A percentile compares a stretch with the other conserved stretches of the same genome.
phyloP scores from a whole-genome alignment of 2,113 vertebrate genomes.

The Sapayoa aenigma region DNA sequence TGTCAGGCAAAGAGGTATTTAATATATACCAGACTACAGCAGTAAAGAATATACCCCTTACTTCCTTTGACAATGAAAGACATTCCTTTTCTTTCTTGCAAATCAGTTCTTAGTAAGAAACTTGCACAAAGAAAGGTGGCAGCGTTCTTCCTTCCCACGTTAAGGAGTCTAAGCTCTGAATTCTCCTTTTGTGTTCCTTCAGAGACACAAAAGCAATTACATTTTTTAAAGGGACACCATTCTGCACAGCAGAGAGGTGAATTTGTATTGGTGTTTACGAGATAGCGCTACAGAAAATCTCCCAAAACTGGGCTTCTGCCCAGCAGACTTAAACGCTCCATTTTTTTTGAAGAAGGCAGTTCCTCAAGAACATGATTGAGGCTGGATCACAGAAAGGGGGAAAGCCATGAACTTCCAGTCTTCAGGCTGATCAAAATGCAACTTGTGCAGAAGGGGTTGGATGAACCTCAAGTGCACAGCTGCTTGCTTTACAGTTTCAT shows the following conservation, averaged over 20 bases:
- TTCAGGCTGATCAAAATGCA: not conserved
- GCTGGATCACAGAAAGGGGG: not conserved
- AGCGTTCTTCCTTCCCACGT: not conserved
- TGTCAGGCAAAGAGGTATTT: not conserved
- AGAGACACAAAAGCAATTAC: not conserved
- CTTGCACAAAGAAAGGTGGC: not conserved
- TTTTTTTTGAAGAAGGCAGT: not conserved
- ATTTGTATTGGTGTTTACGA: not conserved
- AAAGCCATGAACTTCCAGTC: not conserved
- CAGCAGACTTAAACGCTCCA: accelerated
- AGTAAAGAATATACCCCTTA: not conserved
- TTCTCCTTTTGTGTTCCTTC: not conserved
- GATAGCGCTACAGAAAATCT: not conserved
- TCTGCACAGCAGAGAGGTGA: not conserved
- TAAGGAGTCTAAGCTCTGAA: not conserved
- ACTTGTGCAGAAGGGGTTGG: not conserved
- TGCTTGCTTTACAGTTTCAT: conserved; percentile 54
- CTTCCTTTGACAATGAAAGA: not conserved
- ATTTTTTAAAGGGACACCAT: not conserved
- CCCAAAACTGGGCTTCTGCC: not conserved
- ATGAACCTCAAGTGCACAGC: conserved; percentile 54
- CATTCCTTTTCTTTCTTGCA: not conserved
- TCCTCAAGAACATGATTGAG: not conserved
- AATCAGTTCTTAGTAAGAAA: not conserved
- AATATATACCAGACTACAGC: not conserved